Percentiles rank a stretch among this genome's conserved stretches.
Evolutionary conservation across 2,113 vertebrate genomes (phyloP).

Genomic region (Odontophorus gujanensis): DNA sequence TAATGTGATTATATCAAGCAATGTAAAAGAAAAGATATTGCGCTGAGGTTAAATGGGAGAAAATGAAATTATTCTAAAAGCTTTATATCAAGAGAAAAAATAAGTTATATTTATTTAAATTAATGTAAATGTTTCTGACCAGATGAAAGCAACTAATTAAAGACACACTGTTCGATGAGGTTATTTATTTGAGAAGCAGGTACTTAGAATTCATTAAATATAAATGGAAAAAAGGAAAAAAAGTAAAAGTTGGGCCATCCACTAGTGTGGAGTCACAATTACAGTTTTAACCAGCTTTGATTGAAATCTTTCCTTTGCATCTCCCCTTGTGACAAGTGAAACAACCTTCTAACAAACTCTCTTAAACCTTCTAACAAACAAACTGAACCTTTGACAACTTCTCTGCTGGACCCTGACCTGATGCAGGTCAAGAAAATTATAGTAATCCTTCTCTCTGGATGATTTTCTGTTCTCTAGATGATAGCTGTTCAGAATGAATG

Average conservation of each 20-base stretch:
- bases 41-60: constrained; percentile 17
- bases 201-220: constrained; percentile 18
- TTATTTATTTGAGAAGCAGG: constrained; percentile 24
- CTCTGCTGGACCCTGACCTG: background rate
- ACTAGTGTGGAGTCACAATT: background rate
- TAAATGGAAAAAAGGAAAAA: background rate
- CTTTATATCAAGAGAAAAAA: background rate
- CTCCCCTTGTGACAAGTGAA: background rate
- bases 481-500: background rate
- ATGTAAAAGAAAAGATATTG: background rate
- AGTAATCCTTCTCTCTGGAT: background rate
- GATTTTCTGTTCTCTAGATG: background rate
- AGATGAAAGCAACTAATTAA: constrained; percentile 9
- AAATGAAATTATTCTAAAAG: background rate
- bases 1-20: background rate
- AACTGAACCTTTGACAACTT: background rate
- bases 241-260: background rate
- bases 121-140: background rate
- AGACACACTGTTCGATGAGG: constrained; percentile 7
- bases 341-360: background rate
- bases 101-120: constrained; percentile 21
- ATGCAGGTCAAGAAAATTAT: background rate
- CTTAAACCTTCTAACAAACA: background rate
- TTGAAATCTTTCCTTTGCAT: background rate
- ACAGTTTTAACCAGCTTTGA: background rate